Base-by-base conservation (phyloP, 2,113 vertebrate genomes). In the Todiramphus saurophagus region DNA sequence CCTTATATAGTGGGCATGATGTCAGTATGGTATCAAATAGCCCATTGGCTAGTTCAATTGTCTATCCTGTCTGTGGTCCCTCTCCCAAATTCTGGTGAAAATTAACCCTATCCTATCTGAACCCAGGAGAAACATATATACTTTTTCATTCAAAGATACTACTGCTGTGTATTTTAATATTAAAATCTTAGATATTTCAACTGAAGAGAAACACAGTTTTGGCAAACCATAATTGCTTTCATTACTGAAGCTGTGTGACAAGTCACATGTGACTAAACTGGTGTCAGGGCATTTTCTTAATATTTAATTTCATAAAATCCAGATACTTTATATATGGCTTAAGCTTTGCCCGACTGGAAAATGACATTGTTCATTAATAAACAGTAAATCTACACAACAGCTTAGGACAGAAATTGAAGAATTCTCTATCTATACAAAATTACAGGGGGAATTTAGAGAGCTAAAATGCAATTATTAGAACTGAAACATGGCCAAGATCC, bases 361-460 rank as follows among this genome's bases (percentile, higher is more conserved):
- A 85, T 82, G 63, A 23, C 81, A 64, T 67, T 90, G 43, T 46
- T 97, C 85, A 83, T 93, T 92, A 83, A 94, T 58, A 59, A 95
- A 81, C 31, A 87, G 63, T 46, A 85, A 94, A 89, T 87, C 69
- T 80, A 68, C 59, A 67, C 78, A 96, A 87, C 64, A 85, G 41
- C 46, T 87, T 83, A 67, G 72, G 76, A 84, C 35, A 87, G n/a
- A n/a, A 86, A 84, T n/a, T 89, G 68, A 93, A 94, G 39, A 90
- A 93, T 92, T 84, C 67, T 84, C 5, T 87, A 44, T 62, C 43
- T 86, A 16, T 89, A 69, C 58, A 67, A 95, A 95, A 94, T 94
- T 89, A 92, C 46, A 93, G 64, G 87, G 69, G 44, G 88, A 94
- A 90, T 94, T 79, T 72, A 95, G 83, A 83, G 51, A 93, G 44